These are phyloP conservation scores for Spea bombifrons DNA, from an alignment of 2,113 vertebrate species.

Conservation along the genomic window DNA sequence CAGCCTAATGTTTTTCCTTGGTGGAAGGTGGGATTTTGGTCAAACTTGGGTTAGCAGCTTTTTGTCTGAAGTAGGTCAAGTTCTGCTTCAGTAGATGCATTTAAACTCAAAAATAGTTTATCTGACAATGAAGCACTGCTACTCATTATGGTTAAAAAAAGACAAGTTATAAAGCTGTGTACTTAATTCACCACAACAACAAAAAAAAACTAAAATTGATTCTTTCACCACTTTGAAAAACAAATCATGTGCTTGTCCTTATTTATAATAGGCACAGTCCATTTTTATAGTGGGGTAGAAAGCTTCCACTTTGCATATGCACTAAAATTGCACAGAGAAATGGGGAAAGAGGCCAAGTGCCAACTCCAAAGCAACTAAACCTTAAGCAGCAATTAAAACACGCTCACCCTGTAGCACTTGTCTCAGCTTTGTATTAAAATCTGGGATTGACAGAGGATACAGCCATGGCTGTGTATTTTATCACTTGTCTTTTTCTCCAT, in stretches of 20 bases:
- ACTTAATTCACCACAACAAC: neutral
- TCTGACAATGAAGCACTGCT: slow-evolving; percentile 9
- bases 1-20: neutral
- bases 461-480: neutral
- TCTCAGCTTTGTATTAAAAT: no score
- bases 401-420: no score
- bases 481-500: slow-evolving; percentile 16
- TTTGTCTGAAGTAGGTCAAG: neutral
- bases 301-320: no score
- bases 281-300: no score
- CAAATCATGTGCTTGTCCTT: neutral
- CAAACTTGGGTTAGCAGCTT: neutral
- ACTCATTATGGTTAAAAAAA: slow-evolving; percentile 22
- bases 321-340: no score
- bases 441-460: no score
- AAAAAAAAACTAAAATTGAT: no score
- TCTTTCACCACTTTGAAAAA: no score
- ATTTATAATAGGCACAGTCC: no score
- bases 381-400: no score
- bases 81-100: neutral
- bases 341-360: no score
- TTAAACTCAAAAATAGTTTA: slow-evolving; percentile 1
- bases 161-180: neutral
- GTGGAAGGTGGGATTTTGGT: neutral
- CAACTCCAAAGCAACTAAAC: no score